Percentiles rank a stretch among this genome's conserved stretches.
Evolutionary conservation across 2,797 vertebrate species (phyloP).

Genomic region (Phyllotis vaccarum): DNA sequence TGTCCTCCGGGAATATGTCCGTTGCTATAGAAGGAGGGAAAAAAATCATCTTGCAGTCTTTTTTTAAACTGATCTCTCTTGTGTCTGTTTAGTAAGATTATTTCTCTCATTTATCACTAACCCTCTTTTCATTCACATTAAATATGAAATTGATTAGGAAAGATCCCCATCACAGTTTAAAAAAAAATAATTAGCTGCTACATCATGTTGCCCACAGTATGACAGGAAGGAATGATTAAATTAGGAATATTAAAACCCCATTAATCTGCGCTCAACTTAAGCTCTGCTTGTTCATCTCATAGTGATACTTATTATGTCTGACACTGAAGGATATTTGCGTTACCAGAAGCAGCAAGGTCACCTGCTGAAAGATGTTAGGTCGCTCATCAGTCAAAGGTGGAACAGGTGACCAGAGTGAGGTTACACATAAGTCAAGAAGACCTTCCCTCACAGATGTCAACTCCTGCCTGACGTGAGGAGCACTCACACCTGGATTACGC

Average conservation of each 20-base stretch:
- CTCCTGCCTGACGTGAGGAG: background rate
- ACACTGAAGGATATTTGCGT: constrained; percentile 88
- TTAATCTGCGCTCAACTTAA: constrained; percentile 94
- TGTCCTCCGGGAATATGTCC: background rate
- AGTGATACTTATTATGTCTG: constrained; percentile 88
- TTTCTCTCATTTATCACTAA: constrained; percentile 89
- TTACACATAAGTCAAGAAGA: constrained; percentile 57
- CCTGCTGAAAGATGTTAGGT: constrained; percentile 87
- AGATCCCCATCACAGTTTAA: constrained; percentile 93
- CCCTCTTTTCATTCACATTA: constrained; percentile 89
- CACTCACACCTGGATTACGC: fast-evolving
- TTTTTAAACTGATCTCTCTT: constrained; percentile 84
- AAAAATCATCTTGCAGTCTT: constrained; percentile 73
- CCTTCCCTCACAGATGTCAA: background rate
- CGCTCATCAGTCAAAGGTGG: constrained; percentile 88
- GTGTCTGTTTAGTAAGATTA: constrained; percentile 88
- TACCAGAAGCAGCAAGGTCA: constrained; percentile 88
- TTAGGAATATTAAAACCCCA: constrained; percentile 94
- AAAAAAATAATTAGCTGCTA: constrained; percentile 96
- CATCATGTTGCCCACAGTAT: constrained; percentile 90
- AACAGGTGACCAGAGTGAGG: constrained; percentile 79
- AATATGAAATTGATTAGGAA: constrained; percentile 91
- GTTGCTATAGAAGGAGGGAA: background rate
- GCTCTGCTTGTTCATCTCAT: constrained; percentile 90
- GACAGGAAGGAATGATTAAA: constrained; percentile 95